A percentile compares a stretch with the other conserved stretches of the same genome.
Evolutionary conservation across 2,113 vertebrate species (phyloP).

Genomic region (Synchiropus splendidus): DNA sequence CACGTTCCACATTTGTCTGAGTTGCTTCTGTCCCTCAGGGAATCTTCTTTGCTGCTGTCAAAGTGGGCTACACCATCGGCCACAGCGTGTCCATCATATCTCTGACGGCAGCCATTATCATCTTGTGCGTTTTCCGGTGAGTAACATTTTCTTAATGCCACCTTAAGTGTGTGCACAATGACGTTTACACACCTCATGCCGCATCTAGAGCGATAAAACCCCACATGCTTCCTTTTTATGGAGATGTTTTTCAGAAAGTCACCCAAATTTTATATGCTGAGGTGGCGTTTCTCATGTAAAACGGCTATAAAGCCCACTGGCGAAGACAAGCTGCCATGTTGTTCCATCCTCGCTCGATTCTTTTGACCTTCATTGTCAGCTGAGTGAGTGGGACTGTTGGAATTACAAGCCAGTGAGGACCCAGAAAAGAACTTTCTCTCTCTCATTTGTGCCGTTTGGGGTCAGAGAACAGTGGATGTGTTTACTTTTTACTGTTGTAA

Average conservation of each 20-base stretch:
- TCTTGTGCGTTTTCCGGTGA: conserved; percentile 65
- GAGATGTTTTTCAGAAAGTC: conserved; percentile 19
- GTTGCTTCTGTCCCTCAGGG: conserved; percentile 62
- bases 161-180: conserved; percentile 8
- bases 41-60: conserved; percentile 71
- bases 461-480: conserved; percentile 41
- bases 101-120: conserved; percentile 77
- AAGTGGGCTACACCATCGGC: conserved; percentile 88
- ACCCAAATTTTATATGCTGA: conserved; percentile 10
- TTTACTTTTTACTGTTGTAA: conserved; percentile 29
- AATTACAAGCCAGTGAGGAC: neutral
- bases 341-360: too few species aligned
- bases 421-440: conserved; percentile 8
- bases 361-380: conserved; percentile 9
- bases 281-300: conserved; percentile 21
- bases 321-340: conserved; percentile 7
- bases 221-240: conserved; percentile 24
- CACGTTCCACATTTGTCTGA: too few species aligned
- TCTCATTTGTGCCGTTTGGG: conserved; percentile 15
- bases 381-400: neutral
- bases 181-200: conserved; percentile 12
- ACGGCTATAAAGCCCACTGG: conserved; percentile 20
- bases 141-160: conserved; percentile 5
- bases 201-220: conserved; percentile 21
- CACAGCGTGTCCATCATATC: conserved; percentile 82